Base-by-base conservation (phyloP, 1,140 invertebrate genomes). In the Hydropsyche tenuis region DNA sequence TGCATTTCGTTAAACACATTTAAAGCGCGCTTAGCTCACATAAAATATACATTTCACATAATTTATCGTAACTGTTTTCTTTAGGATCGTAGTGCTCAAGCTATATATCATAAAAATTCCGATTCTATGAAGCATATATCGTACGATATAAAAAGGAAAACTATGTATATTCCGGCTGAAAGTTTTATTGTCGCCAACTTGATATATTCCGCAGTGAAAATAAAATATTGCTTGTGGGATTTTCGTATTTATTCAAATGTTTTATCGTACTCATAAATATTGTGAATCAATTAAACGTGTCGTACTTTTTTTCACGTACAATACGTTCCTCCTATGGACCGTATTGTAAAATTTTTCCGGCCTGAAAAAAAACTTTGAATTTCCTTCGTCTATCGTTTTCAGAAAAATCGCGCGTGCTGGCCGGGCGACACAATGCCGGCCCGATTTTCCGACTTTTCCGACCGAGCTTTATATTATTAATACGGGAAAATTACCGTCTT, bases 31-130 rank as follows among this genome's bases (percentile, higher is more conserved):
- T 56, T 4, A 4, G 16, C 18, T 16, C 22, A 56, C 51, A 56
- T 11, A 9, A 23, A 16, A 56, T 23, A 56, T 56, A 56, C 51
- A 23, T 56, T 16, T 56, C 6, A 18, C 22, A 60, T 60, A 25
- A 22, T 25, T 60, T 60, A 60, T 60, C 22, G 23, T 60, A 25
- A 25, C 22, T 22, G 12, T 60, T 60, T 60, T 60, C 56, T 60
- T 60, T 37, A 37, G 56, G 56, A 60, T 27, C 56, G 56, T 7
- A 37, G 23, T 20, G 7, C 22, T 25, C 23, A 14, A 48, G 14
- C 56, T 60, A 60, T 60, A 60, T 60, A 60, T 60, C 56, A 60
- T 60, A 60, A 60, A 60, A 60, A 60, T 60, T 25, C 56, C 56
- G 23, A 60, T 60, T 60, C 56, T 60, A 1, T 14, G 23, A 60